phyloP scores from a whole-genome alignment of 2,113 vertebrate species.

The Microcebus ravelobensis region DNA sequence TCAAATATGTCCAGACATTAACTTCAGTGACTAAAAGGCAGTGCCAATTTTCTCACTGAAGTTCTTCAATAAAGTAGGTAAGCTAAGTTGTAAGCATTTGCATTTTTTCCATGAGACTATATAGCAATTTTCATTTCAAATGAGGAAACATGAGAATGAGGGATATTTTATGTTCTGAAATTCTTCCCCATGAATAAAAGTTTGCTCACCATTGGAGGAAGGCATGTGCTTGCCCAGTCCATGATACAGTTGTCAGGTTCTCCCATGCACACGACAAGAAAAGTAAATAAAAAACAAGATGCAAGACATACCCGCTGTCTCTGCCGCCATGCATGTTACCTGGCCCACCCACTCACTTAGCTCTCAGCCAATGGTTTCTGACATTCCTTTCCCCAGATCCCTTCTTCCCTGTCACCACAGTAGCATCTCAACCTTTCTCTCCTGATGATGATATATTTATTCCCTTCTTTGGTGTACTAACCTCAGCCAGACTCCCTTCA shows the following conservation, averaged over 20 bases:
- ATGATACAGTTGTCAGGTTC: constrained; percentile 8
- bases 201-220: neutral
- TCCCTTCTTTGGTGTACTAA: neutral
- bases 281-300: constrained; percentile 49
- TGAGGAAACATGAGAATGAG: neutral
- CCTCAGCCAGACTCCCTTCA: neutral
- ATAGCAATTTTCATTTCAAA: neutral
- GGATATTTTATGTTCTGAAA: constrained; percentile 21
- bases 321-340: neutral
- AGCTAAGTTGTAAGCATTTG: neutral
- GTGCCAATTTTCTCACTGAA: neutral
- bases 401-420: neutral
- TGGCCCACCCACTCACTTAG: neutral
- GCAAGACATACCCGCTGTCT: neutral
- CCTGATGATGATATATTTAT: neutral
- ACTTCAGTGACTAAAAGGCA: neutral
- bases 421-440: constrained; percentile 19
- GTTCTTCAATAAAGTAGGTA: neutral
- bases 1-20: neutral
- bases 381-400: neutral
- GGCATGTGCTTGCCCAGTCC: neutral
- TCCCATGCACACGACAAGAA: neutral
- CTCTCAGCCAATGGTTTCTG: neutral
- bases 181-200: neutral
- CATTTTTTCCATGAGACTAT: constrained; percentile 21